These are phyloP conservation scores for Sarcophaga caerulescens DNA, from an alignment of 2,888 invertebrate genomes.

Conservation along the genomic window DNA sequence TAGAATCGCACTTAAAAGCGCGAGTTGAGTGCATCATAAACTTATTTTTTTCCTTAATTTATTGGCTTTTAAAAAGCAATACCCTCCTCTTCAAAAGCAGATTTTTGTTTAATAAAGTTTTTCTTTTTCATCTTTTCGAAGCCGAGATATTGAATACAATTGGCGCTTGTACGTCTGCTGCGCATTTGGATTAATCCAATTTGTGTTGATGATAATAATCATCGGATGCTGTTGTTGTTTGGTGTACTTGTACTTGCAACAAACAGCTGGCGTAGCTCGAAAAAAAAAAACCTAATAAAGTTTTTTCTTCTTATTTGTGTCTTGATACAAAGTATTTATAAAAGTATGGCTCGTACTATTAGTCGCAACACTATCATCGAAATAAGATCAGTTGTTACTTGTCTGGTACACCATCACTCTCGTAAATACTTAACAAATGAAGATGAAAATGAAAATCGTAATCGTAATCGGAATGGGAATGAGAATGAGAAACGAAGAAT, in stretches of 20 bases:
- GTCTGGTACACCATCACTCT: neutral
- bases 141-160: conserved; percentile 30
- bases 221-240: too few species aligned
- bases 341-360: too few species aligned
- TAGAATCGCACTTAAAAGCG: conserved; percentile 43
- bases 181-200: conserved; percentile 56
- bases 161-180: conserved; percentile 68
- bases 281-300: too few species aligned
- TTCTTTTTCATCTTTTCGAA: conserved; percentile 2
- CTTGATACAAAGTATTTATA: too few species aligned
- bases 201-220: too few species aligned
- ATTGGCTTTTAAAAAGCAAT: conserved; percentile 23
- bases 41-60: conserved; percentile 19
- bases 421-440: conserved; percentile 41
- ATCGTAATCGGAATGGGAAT: too few species aligned
- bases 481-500: too few species aligned
- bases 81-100: conserved; percentile 27
- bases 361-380: conserved; percentile 7
- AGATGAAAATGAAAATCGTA: conserved; percentile 9
- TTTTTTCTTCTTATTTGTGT: too few species aligned
- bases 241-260: too few species aligned
- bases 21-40: conserved; percentile 56
- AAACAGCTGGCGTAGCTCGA: too few species aligned
- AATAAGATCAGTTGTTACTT: conserved; percentile 27
- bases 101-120: conserved; percentile 13